phyloP scores from a whole-genome alignment of 2,113 vertebrate species.

The Notothenia rossii region DNA sequence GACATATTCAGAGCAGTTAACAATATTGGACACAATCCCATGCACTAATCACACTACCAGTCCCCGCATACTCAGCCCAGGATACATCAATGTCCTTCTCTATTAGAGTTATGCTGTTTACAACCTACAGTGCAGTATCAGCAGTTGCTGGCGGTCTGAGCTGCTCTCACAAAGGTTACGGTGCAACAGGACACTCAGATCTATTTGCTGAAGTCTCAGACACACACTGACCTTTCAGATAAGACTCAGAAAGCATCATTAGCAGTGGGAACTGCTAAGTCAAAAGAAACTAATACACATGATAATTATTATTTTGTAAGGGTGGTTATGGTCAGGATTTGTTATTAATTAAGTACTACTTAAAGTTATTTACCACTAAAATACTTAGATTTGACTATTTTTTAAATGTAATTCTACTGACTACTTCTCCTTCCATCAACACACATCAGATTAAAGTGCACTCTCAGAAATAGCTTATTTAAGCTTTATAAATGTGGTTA shows the following conservation, averaged over 20 bases:
- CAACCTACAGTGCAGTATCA: neutral
- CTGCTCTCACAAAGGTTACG: slow-evolving; percentile 68
- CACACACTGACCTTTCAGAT: slow-evolving; percentile 68
- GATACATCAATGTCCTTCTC: neutral
- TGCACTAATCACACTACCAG: neutral
- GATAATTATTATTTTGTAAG: neutral
- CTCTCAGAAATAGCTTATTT: neutral
- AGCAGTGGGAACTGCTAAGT: slow-evolving; percentile 7
- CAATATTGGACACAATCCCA: neutral
- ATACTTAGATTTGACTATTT: neutral
- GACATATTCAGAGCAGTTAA: neutral
- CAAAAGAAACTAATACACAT: neutral
- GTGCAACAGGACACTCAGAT: slow-evolving; percentile 66
- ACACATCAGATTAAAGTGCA: neutral
- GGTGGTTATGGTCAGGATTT: neutral
- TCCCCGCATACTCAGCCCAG: neutral
- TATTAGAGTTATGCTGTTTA: slow-evolving; percentile 28
- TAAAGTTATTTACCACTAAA: neutral
- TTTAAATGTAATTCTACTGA: neutral
- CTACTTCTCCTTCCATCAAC: neutral
- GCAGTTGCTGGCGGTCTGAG: slow-evolving; percentile 53
- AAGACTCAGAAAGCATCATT: slow-evolving; percentile 32
- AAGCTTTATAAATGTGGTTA: neutral
- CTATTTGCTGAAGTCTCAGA: slow-evolving; percentile 43
- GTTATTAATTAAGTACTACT: too few relatives aligned